Conservation (phyloP, 1,140 invertebrate genomes). For the Saccostrea cuccullata region DNA sequence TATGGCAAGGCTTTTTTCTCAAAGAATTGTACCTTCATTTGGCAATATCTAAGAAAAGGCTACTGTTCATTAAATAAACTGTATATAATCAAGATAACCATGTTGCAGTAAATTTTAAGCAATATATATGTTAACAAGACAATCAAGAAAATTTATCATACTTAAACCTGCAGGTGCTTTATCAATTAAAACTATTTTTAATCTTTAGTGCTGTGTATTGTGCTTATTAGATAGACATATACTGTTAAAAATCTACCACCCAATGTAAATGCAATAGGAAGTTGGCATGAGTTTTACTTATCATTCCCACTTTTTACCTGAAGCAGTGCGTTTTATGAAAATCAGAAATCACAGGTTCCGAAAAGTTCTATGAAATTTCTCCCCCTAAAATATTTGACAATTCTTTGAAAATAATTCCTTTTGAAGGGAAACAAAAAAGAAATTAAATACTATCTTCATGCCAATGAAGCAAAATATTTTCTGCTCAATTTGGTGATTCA, state of each 20-base stretch:
- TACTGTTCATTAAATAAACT: background rate
- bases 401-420: constrained; percentile 17
- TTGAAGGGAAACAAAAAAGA: background rate
- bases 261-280: background rate
- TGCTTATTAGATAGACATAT: background rate
- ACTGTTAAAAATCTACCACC: background rate
- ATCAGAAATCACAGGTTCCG: background rate
- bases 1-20: constrained; percentile 15
- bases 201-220: background rate
- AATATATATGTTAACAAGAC: background rate
- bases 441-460: background rate
- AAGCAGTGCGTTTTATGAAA: background rate
- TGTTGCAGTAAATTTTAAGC: background rate
- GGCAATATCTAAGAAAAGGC: background rate
- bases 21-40: constrained; percentile 11
- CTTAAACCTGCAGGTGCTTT: constrained; percentile 2
- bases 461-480: background rate
- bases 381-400: background rate
- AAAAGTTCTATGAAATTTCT: background rate
- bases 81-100: background rate
- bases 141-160: background rate
- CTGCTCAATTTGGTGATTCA: background rate
- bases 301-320: background rate
- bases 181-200: background rate
- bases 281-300: background rate